phyloP scores from a whole-genome alignment of 2,113 vertebrate genomes.

The Gasterosteus nipponicus region DNA sequence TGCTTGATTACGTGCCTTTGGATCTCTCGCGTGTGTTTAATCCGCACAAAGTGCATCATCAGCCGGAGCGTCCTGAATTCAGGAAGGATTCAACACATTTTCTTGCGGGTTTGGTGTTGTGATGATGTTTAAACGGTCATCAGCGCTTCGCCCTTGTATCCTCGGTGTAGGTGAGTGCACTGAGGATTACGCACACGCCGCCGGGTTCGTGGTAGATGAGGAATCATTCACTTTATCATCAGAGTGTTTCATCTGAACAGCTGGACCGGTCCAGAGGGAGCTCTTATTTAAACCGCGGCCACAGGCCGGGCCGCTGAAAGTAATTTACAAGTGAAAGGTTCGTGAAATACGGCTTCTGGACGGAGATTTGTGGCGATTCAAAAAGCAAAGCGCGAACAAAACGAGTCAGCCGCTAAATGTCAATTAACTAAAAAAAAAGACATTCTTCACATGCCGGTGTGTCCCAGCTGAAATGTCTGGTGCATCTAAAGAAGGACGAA shows the following conservation, averaged over 20 bases:
- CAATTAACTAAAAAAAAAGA: conserved; percentile 17
- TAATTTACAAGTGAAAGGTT: conserved; percentile 13
- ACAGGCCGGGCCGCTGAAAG: conserved; percentile 20
- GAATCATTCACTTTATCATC: conserved; percentile 29
- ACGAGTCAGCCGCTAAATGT: conserved; percentile 33
- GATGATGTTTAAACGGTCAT: no score
- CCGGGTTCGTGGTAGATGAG: background rate
- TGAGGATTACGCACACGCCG: background rate
- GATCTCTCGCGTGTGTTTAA: conserved; percentile 2
- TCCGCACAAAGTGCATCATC: background rate
- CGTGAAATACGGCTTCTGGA: conserved; percentile 12
- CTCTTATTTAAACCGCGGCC: conserved; percentile 34
- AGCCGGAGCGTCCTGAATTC: no score
- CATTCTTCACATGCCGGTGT: conserved; percentile 16
- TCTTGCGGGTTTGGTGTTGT: no score
- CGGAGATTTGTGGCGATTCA: conserved; percentile 1
- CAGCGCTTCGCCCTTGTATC: conserved; percentile 14
- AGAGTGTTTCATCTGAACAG: conserved; percentile 29
- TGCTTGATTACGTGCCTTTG: conserved; percentile 13
- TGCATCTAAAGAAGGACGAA: conserved; percentile 10
- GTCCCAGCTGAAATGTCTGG: conserved; percentile 9
- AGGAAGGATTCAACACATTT: no score
- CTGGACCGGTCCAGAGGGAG: conserved; percentile 26
- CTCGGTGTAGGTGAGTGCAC: conserved; percentile 5
- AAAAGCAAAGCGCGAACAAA: conserved; percentile 33